Evolutionary conservation across 2,113 vertebrate genomes (phyloP).

Genomic region (Nannospalax galili): DNA sequence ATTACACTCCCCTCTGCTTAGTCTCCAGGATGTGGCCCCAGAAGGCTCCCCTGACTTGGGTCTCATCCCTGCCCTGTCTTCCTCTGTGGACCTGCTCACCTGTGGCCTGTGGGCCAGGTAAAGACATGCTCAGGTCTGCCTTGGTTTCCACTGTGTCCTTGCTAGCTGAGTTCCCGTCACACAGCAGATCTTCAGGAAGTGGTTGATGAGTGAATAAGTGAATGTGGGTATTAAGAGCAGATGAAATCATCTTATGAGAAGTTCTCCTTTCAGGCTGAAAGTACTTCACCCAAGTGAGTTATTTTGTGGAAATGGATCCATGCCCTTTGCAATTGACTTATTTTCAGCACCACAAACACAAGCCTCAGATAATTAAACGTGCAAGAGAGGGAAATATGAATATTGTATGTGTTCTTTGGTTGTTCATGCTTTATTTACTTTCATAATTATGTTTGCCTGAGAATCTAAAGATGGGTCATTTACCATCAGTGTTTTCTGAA

Average conservation of each 20-base stretch:
- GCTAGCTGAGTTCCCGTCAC: neutral
- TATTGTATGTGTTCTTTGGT: neutral
- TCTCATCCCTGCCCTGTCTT: neutral
- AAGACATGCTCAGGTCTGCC: neutral
- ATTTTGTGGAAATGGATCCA: neutral
- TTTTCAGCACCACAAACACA: neutral
- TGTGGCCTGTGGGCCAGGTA: neutral
- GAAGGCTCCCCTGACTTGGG: neutral
- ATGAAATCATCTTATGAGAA: neutral
- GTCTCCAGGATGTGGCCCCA: neutral
- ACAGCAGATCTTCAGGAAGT: neutral
- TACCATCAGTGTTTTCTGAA: neutral
- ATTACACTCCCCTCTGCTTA: neutral
- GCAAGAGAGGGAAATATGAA: neutral
- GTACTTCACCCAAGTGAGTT: too few relatives aligned
- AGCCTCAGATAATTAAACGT: neutral
- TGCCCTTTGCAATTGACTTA: neutral
- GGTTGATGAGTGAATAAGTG: neutral
- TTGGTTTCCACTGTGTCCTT: neutral
- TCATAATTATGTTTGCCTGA: slow-evolving; percentile 46
- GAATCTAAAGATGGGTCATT: neutral
- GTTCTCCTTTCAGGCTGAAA: neutral
- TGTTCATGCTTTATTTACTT: slow-evolving; percentile 36
- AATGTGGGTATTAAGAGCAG: neutral
- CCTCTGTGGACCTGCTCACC: neutral